Evolutionary conservation across 1,140 invertebrate species (phyloP).

Genomic region (Drosophila ficusphila): DNA sequence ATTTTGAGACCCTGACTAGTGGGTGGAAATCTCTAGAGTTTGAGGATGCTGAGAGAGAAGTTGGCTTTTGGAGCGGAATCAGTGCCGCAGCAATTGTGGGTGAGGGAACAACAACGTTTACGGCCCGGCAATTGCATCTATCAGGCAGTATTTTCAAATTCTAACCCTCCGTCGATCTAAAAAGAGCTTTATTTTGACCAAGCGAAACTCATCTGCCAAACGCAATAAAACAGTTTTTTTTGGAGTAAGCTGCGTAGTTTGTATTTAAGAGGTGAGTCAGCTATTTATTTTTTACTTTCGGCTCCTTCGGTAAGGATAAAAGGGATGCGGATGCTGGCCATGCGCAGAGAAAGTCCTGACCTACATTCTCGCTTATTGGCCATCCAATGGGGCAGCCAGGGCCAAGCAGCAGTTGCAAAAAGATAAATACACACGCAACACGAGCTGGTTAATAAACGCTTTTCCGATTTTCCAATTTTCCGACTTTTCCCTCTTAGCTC

Average conservation of each 20-base stretch:
- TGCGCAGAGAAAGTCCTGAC: conserved; percentile 71
- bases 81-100: conserved; percentile 33
- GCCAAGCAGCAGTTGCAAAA: conserved; percentile 40
- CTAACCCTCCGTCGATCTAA: neutral
- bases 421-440: conserved; percentile 57
- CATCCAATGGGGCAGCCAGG: conserved; percentile 64
- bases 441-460: conserved; percentile 42
- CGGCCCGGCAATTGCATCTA: conserved; percentile 16
- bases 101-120: conserved; percentile 32
- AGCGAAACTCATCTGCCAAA: neutral
- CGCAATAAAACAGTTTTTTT: neutral
- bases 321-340: conserved; percentile 52
- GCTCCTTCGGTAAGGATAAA: neutral
- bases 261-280: conserved; percentile 1
- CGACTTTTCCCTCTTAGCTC: neutral
- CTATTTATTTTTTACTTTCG: conserved; percentile 12
- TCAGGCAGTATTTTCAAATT: neutral
- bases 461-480: conserved; percentile 17
- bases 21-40: neutral
- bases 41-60: conserved; percentile 6
- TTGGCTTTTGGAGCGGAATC: conserved; percentile 20
- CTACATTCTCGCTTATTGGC: conserved; percentile 77
- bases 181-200: neutral
- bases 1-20: neutral
- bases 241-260: neutral